A percentile compares a stretch with the other conserved stretches of the same genome.
Evolutionary conservation across 2,888 invertebrate species (phyloP).

Genomic region (Leptinotarsa haldemani): DNA sequence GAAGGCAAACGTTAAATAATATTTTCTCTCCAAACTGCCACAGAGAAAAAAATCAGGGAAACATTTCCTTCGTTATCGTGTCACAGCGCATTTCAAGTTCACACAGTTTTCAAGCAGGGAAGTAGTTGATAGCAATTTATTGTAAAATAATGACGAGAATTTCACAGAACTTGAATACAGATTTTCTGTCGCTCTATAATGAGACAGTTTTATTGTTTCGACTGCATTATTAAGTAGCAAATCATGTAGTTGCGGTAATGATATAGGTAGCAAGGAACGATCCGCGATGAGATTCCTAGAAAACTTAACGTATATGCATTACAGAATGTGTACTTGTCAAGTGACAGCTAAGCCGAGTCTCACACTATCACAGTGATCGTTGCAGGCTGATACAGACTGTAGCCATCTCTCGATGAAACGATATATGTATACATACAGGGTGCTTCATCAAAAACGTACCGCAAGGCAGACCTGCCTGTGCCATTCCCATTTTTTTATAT

Average conservation of each 20-base stretch:
- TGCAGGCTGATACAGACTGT: background rate
- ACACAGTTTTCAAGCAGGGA: slow-evolving; percentile 7
- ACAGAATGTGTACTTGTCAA: slow-evolving; percentile 12
- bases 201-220: slow-evolving; percentile 42
- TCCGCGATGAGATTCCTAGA: slow-evolving; percentile 31
- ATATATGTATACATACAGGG: no score
- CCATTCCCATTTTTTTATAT: no score
- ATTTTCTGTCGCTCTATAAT: slow-evolving; percentile 35
- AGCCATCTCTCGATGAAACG: background rate
- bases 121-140: slow-evolving; percentile 12
- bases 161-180: slow-evolving; percentile 12
- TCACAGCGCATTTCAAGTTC: slow-evolving; percentile 11
- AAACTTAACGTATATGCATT: slow-evolving; percentile 24
- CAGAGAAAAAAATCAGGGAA: no score
- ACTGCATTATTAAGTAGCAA: slow-evolving; percentile 37
- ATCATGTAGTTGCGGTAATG: slow-evolving; percentile 35
- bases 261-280: slow-evolving; percentile 22
- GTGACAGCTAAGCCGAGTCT: slow-evolving; percentile 17
- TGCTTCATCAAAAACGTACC: no score
- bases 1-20: no score
- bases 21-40: no score
- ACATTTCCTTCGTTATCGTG: background rate
- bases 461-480: no score
- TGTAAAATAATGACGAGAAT: slow-evolving; percentile 10
- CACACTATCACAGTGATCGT: background rate